Base-by-base conservation (phyloP, 2,888 invertebrate genomes). In the Metopia argyrocephala region DNA sequence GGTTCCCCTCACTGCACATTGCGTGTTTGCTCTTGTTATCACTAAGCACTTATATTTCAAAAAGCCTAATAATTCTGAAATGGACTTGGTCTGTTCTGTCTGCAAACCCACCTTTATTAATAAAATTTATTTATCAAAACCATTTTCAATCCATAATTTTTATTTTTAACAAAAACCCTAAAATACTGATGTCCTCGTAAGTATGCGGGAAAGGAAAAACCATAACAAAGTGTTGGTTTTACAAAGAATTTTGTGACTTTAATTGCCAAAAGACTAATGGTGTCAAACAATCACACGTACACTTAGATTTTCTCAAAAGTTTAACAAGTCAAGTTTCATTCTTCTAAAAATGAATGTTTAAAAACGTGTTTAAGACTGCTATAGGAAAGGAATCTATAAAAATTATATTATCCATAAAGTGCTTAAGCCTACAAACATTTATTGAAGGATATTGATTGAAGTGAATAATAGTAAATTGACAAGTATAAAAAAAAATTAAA, bases 191-290 rank as follows among this genome's bases (percentile, higher is more conserved):
- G 28, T 25, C n/a, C n/a, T n/a, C n/a, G n/a, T n/a, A n/a, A n/a
- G n/a, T n/a, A n/a, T n/a, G n/a, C 27, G 31, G 9, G 50, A 65
- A 48, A 59, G 52, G 46, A 69, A 80, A 76, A 80, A 59, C 76
- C 71, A 76, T 71, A 81, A 81, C 78, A 78, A 78, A 81, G 80
- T 78, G 81, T 74, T 81, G 81, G 78, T 66, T 81, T 81, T 74
- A 78, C 54, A 9, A 78, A 78, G 65, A 81, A 65, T 74, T 80
- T 81, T 78, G 65, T 81, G 73, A 81, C 73, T 81, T 74, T 81
- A 81, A 78, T 81, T 81, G 81, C 78, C 78, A 78, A 80, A 76
- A 81, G 78, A 81, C 78, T 81, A 81, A 81, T 81, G 80, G 80
- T 74, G 68, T 69, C 73, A 78, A 68, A 48, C 65, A 66, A 38